Evolutionary conservation across 2,888 invertebrate species (phyloP), one percentile per base, ranked within the genome.

Genomic region (Dynastes maya): DNA sequence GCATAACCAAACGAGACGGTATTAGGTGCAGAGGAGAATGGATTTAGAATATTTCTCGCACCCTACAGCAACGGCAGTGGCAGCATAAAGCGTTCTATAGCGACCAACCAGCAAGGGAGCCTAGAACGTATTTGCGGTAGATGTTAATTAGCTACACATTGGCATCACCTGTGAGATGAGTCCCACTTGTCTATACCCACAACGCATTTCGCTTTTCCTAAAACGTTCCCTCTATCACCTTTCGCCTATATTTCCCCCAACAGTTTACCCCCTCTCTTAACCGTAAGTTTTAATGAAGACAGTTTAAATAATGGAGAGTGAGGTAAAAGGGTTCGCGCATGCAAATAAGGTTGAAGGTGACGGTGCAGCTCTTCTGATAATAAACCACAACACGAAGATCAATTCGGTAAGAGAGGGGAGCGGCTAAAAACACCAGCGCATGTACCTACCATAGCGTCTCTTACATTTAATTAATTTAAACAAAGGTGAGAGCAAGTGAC

Each of bases 271-370:
- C 9, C 64, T 13, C 64, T 5, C 29, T 6, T 11, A 32, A 32
- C 82, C 81, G 83, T 83, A 86, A 86, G 85, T 86, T 86, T 86
- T 86, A 86, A 86, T 86, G 85, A 86, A 86, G 85, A 86, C 85
- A 84, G 83, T 85, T 85, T 85, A 85, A 85, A 85, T 85, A 86
- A 85, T 85, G 84, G 83, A 82, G 83, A 83, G 82, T 70, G 70
- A 83, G 83, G 83, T 84, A 84, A 85, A 84, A 84, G 84, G 84
- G 83, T 83, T 85, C 84, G 81, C 82, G 84, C 83, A 85, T 85
- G 85, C 84, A 85, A 85, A 86, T 85, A 84, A 84, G 84, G 83
- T 78, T 70, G 82, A 81, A 84, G 83, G 81, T 83, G 83, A 83
- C 81, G 82, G 83, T 83, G 83, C 83, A 82, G 80, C 81, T 83